These are phyloP conservation scores for Eudyptes chrysolophus DNA, from an alignment of 2,113 vertebrate genomes.

Conservation along the genomic window DNA sequence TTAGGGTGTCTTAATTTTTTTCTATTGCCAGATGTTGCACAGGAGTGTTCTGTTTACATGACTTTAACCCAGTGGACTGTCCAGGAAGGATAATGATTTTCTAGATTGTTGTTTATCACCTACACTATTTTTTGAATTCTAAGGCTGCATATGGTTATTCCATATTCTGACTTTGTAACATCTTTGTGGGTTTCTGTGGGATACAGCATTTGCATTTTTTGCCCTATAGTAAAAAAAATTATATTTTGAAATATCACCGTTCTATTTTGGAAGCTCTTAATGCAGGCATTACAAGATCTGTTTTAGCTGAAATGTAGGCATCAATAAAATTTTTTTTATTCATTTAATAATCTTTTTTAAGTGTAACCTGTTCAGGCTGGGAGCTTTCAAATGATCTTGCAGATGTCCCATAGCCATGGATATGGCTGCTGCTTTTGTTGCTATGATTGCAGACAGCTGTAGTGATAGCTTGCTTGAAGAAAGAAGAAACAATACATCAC, in stretches of 20 bases:
- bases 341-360: constrained; percentile 9
- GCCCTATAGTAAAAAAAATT: neutral
- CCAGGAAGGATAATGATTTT: neutral
- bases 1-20: neutral
- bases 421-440: constrained; percentile 62
- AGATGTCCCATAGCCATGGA: constrained; percentile 49
- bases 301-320: neutral
- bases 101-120: neutral
- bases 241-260: neutral
- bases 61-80: neutral
- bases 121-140: neutral
- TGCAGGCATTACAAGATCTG: neutral
- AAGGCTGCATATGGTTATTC: neutral
- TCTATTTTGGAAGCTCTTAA: neutral
- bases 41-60: neutral
- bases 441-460: constrained; percentile 62
- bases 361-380: neutral
- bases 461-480: constrained; percentile 29
- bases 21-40: neutral
- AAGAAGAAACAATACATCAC: constrained; percentile 48
- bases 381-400: constrained; percentile 22
- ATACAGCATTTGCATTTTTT: neutral
- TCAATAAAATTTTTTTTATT: neutral
- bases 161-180: neutral
- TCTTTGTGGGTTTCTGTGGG: neutral